Base-by-base conservation (phyloP, 2,797 vertebrate genomes). In the Geotrypetes seraphini region DNA sequence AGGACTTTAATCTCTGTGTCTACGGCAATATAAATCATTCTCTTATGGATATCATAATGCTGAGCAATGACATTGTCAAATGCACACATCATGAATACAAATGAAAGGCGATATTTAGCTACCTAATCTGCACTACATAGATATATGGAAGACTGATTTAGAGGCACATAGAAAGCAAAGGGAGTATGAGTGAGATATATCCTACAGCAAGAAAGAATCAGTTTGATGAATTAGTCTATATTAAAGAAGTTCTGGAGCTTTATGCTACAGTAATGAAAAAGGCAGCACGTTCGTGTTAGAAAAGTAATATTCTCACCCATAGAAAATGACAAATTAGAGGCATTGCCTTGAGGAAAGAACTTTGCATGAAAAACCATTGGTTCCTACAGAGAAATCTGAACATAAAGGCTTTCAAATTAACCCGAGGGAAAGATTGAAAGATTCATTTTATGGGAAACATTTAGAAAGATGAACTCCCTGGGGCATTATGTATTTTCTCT, bases 161-260 rank as follows among this genome's bases (percentile, higher is more conserved):
- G 63, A 73, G 73, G 53, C 31, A 50, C 39, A 30, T 19, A 59
- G 16, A 26, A 63, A 54, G 42, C 19, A 64, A 59, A 57, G 28
- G 32, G 23, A 75, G 46, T 66, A 64, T 57, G 45, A 63, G 25
- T 50, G 59, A 64, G 49, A 60, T 73, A 67, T 60, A 67, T 66
- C 47, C 34, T 47, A 55, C 17, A 70, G 52, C 31, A 59, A 66
- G 28, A 56, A 65, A 57, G 25, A 53, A 57, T 51, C 46, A 47
- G 17, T 59, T 59, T 72, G 62, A 71, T 70, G 33, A 75, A 69
- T 50, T 63, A 23, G 22, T 14, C 11, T 63, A 35, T 53, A 65
- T 59, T 70, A 60, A 66, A 62, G 25, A 69, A 63, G 54, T 66
- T 60, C 43, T 23, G 10, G 39, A 41, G 47, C 32, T 47, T 40